Percentiles rank a stretch among this genome's conserved stretches.
Evolutionary conservation across 2,888 invertebrate species (phyloP).

Genomic region (Leucophenga montana): DNA sequence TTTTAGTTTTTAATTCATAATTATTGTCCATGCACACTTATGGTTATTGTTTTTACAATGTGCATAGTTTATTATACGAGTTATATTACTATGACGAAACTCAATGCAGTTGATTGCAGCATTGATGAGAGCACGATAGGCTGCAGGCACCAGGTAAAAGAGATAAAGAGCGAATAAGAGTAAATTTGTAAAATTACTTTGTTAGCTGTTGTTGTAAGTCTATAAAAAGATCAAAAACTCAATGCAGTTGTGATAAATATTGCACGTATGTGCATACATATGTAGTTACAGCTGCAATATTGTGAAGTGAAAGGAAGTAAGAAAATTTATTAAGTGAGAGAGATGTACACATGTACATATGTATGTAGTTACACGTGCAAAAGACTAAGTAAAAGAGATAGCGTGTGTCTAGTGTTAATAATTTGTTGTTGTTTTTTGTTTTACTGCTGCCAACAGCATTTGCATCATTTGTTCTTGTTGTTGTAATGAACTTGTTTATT

Average conservation of each 20-base stretch:
- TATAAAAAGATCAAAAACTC: conserved; percentile 45
- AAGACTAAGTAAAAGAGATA: conserved; percentile 1
- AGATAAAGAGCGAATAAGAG: conserved; percentile 2
- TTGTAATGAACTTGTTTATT: conserved; percentile 22
- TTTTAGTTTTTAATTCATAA: no score
- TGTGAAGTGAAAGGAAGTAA: not conserved
- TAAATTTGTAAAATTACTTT: no score
- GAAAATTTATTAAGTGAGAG: not conserved
- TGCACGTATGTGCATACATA: not conserved
- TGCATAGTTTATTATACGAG: not conserved
- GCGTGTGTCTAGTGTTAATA: conserved; percentile 12
- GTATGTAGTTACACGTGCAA: not conserved
- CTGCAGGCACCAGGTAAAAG: not conserved
- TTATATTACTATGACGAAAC: conserved; percentile 22
- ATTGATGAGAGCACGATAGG: no score
- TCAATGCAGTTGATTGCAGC: conserved; percentile 35
- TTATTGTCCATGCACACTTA: not conserved
- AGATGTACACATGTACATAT: no score
- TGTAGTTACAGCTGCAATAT: not conserved
- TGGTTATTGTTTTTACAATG: not conserved
- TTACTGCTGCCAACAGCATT: conserved; percentile 22
- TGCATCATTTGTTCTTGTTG: conserved; percentile 3
- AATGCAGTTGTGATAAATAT: conserved; percentile 61
- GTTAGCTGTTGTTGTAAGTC: not conserved
- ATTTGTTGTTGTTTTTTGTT: conserved; percentile 54